Percentiles rank a stretch among this genome's conserved stretches.
Conservation (phyloP, 2,888 invertebrate genomes). For the Eulithis testata region DNA sequence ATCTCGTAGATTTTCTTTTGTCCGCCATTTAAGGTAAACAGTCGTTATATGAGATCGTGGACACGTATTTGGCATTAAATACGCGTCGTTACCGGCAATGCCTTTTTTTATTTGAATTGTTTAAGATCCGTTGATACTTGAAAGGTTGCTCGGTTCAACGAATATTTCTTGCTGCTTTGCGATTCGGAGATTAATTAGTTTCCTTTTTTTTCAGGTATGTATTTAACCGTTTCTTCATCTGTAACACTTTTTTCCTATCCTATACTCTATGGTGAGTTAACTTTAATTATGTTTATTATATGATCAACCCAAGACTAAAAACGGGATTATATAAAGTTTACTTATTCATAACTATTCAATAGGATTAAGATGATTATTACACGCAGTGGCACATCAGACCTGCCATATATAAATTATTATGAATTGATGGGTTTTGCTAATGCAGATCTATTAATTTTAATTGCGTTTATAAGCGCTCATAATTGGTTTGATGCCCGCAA, state of each 20-base stretch:
- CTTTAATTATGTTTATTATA: too few species aligned
- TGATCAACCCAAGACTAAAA: too few species aligned
- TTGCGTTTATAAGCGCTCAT: constrained; percentile 17
- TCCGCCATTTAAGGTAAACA: constrained; percentile 54
- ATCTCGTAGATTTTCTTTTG: constrained; percentile 55
- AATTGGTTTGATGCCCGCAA: constrained; percentile 19
- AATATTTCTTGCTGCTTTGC: constrained; percentile 12
- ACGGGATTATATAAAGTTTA: too few species aligned
- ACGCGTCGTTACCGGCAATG: constrained; percentile 36
- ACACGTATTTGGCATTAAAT: constrained; percentile 58
- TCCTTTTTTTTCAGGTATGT: constrained; percentile 60
- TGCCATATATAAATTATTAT: constrained; percentile 4
- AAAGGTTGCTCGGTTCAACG: constrained; percentile 19
- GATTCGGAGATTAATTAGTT: constrained; percentile 30
- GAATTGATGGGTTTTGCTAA: constrained; percentile 29
- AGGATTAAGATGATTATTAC: too few species aligned
- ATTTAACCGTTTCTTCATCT: constrained; percentile 12
- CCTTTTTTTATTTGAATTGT: constrained; percentile 35
- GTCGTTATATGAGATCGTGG: constrained; percentile 58
- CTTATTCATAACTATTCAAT: too few species aligned
- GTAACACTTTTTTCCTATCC: neutral
- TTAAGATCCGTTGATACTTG: constrained; percentile 19
- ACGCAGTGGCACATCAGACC: neutral
- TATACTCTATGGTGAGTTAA: constrained; percentile 1
- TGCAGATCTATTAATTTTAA: constrained; percentile 52